Evolutionary conservation across 2,797 vertebrate species (phyloP).

Genomic region (Lithobates sylvaticus): DNA sequence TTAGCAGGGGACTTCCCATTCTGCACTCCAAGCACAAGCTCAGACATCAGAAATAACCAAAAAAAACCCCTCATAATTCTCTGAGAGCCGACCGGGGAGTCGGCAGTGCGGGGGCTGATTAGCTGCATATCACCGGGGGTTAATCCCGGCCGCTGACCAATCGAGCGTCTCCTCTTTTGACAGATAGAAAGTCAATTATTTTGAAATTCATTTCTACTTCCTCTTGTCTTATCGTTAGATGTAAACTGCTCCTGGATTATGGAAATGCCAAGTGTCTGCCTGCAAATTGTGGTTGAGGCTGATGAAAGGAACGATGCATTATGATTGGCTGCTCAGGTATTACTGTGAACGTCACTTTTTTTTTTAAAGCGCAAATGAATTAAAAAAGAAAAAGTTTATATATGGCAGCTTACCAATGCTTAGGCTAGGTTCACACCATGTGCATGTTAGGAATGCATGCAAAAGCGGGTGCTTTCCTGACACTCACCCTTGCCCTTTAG

Average conservation of each 20-base stretch:
- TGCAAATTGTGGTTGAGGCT: neutral
- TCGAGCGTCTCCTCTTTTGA: neutral
- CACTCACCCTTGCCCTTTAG: too few species aligned
- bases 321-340: too few species aligned
- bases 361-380: too few species aligned
- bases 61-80: neutral
- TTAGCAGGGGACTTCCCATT: neutral
- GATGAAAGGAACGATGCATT: neutral
- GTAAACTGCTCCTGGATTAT: slow-evolving; percentile 3
- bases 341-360: too few species aligned
- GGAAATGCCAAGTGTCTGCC: neutral
- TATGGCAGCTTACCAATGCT: too few species aligned
- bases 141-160: neutral
- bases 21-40: neutral
- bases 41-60: neutral
- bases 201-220: neutral
- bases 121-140: neutral
- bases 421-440: too few species aligned
- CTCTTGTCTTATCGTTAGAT: neutral
- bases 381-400: too few species aligned
- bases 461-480: too few species aligned
- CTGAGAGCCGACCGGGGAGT: neutral
- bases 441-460: too few species aligned
- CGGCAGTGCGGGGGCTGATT: neutral
- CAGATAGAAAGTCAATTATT: slow-evolving; percentile 3